A percentile compares a stretch with the other conserved stretches of the same genome.
Conservation (phyloP, 1,140 invertebrate species). For the Hesperophylax magnus region DNA sequence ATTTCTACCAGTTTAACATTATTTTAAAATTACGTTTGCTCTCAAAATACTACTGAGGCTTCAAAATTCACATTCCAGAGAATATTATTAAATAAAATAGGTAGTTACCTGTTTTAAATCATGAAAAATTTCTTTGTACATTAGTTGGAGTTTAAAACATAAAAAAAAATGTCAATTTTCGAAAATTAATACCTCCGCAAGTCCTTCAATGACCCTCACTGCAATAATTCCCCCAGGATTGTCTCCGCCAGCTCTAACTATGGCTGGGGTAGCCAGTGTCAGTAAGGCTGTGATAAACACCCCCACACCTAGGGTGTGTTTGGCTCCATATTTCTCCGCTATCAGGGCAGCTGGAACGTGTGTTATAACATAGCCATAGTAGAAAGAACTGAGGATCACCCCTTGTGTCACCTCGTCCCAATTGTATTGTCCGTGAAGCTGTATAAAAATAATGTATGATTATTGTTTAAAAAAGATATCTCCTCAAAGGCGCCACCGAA, state of each 20-base stretch:
- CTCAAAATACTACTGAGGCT: too few relatives aligned
- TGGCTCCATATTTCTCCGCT: slow-evolving; percentile 75
- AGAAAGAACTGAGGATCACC: slow-evolving; percentile 73
- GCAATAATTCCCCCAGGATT: slow-evolving; percentile 73
- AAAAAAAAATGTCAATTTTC: too few relatives aligned
- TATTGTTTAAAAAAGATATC: neutral
- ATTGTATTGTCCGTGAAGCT: slow-evolving; percentile 65
- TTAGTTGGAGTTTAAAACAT: too few relatives aligned
- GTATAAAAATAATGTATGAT: neutral
- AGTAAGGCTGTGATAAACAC: slow-evolving; percentile 63
- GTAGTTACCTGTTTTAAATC: too few relatives aligned
- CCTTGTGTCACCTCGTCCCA: slow-evolving; percentile 76
- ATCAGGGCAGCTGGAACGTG: slow-evolving; percentile 77
- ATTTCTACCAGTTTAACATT: too few relatives aligned
- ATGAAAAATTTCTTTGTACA: too few relatives aligned
- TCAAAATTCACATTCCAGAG: too few relatives aligned
- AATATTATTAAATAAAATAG: too few relatives aligned
- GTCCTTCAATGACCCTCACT: slow-evolving; percentile 76
- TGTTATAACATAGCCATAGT: slow-evolving; percentile 76
- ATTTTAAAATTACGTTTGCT: too few relatives aligned
- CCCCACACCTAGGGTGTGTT: slow-evolving; percentile 67
- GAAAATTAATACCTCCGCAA: slow-evolving; percentile 78
- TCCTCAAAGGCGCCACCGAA: too few relatives aligned
- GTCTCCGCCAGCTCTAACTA: slow-evolving; percentile 65
- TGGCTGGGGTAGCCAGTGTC: slow-evolving; percentile 62